Percentiles rank a stretch among this genome's conserved stretches.
These are phyloP conservation scores for Nemopilema nomurai DNA, from an alignment of 30 jellyfish, hydroid and myxozoan species.

Conservation along the genomic window DNA sequence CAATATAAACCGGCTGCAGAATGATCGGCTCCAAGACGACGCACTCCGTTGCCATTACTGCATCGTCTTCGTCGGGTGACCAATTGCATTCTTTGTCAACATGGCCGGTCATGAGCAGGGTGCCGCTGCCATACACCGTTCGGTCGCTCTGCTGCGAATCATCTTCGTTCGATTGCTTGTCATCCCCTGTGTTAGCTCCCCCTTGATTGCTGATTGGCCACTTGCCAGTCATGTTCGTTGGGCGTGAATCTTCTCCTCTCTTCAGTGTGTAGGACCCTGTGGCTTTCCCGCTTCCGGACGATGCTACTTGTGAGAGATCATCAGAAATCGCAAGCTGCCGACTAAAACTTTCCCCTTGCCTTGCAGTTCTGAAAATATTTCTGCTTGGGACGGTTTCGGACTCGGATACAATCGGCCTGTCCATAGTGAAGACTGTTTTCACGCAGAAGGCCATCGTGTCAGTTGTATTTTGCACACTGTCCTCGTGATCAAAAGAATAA, in stretches of 20 bases:
- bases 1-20: neutral
- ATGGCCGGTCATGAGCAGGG: neutral
- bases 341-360: slow-evolving; percentile 4
- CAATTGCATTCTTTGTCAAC: neutral
- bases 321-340: slow-evolving; percentile 15
- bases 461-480: slow-evolving; percentile 3
- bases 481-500: slow-evolving; percentile 83
- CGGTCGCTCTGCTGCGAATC: neutral
- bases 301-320: neutral
- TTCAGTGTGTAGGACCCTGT: too few species aligned
- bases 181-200: neutral
- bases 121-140: neutral
- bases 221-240: too few species aligned
- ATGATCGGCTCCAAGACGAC: neutral
- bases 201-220: neutral
- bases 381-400: neutral
- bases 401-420: neutral
- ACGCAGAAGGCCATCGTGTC: slow-evolving; percentile 8
- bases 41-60: neutral
- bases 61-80: neutral
- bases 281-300: neutral
- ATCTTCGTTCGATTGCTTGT: neutral
- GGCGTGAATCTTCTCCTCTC: neutral
- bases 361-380: neutral
- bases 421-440: neutral